Evolutionary conservation across 2,888 invertebrate genomes (phyloP).

Genomic region (Lypha dubia): DNA sequence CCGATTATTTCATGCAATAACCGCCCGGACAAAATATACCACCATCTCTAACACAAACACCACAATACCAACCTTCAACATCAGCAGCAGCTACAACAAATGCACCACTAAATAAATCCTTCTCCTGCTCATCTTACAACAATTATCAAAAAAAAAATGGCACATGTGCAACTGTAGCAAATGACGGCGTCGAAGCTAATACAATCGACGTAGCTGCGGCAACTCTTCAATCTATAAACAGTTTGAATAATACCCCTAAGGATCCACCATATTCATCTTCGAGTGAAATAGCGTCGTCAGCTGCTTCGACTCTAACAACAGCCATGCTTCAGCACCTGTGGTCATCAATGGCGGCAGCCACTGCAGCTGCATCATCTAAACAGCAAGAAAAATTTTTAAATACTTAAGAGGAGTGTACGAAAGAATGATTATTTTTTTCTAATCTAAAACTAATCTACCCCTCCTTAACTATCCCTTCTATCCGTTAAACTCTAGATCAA

Average conservation of each 20-base stretch:
- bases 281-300: constrained; percentile 52
- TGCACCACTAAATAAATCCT: constrained; percentile 46
- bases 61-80: constrained; percentile 41
- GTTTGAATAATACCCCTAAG: constrained; percentile 61
- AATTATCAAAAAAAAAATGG: constrained; percentile 53
- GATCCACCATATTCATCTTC: constrained; percentile 42
- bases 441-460: constrained; percentile 41
- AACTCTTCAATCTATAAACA: constrained; percentile 72
- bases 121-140: constrained; percentile 39
- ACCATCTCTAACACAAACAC: constrained; percentile 62
- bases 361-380: constrained; percentile 72
- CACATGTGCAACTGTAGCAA: constrained; percentile 47
- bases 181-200: constrained; percentile 69
- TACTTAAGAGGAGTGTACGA: constrained; percentile 23
- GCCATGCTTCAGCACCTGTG: constrained; percentile 70
- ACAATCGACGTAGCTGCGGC: constrained; percentile 77
- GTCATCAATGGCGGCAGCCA: constrained; percentile 70
- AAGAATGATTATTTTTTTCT: constrained; percentile 29
- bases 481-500: constrained; percentile 22
- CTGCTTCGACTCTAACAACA: constrained; percentile 63
- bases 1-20: constrained; percentile 98
- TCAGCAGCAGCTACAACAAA: constrained; percentile 63
- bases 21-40: constrained; percentile 75
- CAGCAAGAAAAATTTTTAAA: constrained; percentile 60
- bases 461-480: not conserved